phyloP scores from a whole-genome alignment of 2,113 vertebrate species.

The Laticauda laticaudata region DNA sequence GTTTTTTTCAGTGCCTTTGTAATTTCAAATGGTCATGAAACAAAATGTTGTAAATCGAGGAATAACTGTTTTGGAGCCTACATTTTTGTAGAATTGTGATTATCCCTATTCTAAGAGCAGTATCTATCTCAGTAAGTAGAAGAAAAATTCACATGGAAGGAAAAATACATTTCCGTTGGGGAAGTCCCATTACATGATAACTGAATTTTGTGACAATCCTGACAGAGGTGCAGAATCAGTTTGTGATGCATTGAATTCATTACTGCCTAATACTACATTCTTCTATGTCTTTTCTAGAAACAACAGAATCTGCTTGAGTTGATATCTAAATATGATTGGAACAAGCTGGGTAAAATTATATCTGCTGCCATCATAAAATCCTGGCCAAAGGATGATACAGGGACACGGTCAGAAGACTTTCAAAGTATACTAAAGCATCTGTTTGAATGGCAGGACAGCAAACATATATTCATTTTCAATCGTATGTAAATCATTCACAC shows the following conservation, averaged over 20 bases:
- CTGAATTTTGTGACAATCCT: not conserved
- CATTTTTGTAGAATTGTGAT: not conserved
- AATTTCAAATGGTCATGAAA: no score
- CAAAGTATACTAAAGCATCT: slow-evolving; percentile 76
- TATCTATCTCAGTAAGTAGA: not conserved
- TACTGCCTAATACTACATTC: not conserved
- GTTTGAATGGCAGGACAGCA: slow-evolving; percentile 77
- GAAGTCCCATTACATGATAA: not conserved
- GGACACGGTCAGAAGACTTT: slow-evolving; percentile 28
- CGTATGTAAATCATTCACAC: slow-evolving; percentile 61
- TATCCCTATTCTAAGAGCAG: not conserved
- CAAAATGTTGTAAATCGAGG: no score
- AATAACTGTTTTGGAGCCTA: not conserved
- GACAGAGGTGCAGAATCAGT: not conserved
- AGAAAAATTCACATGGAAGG: not conserved
- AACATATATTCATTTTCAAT: slow-evolving; percentile 74
- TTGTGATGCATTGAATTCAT: not conserved
- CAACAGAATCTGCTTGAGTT: slow-evolving; percentile 58
- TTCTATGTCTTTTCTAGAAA: slow-evolving; percentile 37
- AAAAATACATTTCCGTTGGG: not conserved
- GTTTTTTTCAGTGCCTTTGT: no score
- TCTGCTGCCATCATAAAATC: slow-evolving; percentile 83
- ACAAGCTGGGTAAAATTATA: slow-evolving; percentile 77
- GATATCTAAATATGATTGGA: slow-evolving; percentile 14
- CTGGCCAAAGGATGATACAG: slow-evolving; percentile 72